Base-by-base conservation (phyloP, 1,140 invertebrate genomes). In the Eumaeus atala region DNA sequence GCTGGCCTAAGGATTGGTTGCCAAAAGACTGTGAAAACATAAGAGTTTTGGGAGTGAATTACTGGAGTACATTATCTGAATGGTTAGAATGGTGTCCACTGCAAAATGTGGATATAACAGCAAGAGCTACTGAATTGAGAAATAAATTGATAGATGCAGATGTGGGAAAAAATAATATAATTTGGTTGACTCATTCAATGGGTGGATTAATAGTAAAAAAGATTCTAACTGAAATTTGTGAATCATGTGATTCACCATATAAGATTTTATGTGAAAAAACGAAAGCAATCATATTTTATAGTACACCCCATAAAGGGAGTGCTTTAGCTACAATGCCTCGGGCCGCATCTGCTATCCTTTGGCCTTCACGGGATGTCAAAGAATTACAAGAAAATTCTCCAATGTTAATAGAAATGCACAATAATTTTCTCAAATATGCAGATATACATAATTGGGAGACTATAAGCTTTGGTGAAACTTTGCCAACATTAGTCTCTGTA, bases 181-280 rank as follows among this genome's bases (percentile, higher is more conserved):
- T 96, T 52, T 96, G 93, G 93, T 87, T 95, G 16, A 91, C 93
- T 12, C 95, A 96, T 84, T 96, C 94, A 3, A 95, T 96, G 94
- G 95, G 95, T 66, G 95, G 94, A 44, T 87, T 96, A 11, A 87
- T 96, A 42, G 92, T 95, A 0, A 96, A 96, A 84, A 90, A 94
- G 70, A 60, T 72, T 28, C 67, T 84, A 8, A 66, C 75, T 37
- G 69, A 79, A 56, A 64, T 77, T 50, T 66, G 74, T n/a, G 40
- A 75, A 49, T 74, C 69, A 38, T 51, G 56, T 17, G 67, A 77
- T 14, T 7, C 47, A 4, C 4, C 89, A 21, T 68, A 87, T 38
- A 75, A 89, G 62, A 79, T 85, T 54, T 66, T 95, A 9, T 87
- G 89, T 53, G 61, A 88, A n/a, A 91, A 93, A 61, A 94, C 93